Evolutionary conservation across 2,797 vertebrate genomes (phyloP).

Genomic region (Anabas testudineus): DNA sequence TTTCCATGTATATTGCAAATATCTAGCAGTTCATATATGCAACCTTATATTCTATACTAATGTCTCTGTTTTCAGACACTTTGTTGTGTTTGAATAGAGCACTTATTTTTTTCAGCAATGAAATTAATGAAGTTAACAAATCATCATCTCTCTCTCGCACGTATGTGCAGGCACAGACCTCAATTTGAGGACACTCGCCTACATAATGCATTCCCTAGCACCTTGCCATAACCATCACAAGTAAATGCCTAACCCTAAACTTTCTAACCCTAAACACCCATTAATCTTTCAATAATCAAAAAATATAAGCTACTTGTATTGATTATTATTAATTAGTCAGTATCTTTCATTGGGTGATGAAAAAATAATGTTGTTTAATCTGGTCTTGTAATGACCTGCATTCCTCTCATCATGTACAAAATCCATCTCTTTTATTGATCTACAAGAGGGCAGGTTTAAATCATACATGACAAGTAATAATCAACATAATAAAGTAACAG

Average conservation of each 20-base stretch:
- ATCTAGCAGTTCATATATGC: background rate
- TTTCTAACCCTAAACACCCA: too few species aligned
- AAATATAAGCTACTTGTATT: conserved; percentile 19
- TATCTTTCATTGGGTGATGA: conserved; percentile 35
- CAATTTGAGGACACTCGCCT: too few species aligned
- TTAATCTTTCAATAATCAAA: conserved; percentile 28
- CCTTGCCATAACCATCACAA: too few species aligned
- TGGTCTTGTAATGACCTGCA: conserved; percentile 26
- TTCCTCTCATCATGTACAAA: conserved; percentile 17
- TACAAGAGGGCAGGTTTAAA: conserved; percentile 34
- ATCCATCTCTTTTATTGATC: conserved; percentile 39
- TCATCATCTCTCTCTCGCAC: too few species aligned
- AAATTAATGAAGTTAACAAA: too few species aligned
- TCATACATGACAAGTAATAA: conserved; percentile 46
- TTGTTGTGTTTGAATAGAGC: background rate
- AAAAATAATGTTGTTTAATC: background rate
- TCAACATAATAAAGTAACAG: conserved; percentile 19
- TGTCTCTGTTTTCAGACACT: background rate
- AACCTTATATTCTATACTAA: background rate
- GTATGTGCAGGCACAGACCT: too few species aligned
- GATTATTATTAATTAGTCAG: conserved; percentile 30
- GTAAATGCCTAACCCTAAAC: too few species aligned
- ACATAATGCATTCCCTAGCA: too few species aligned
- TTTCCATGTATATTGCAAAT: background rate
- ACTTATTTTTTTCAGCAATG: background rate